These are phyloP conservation scores for Epiperipatus broadwayi DNA, from an alignment of 2,888 invertebrate genomes.

Conservation along the genomic window DNA sequence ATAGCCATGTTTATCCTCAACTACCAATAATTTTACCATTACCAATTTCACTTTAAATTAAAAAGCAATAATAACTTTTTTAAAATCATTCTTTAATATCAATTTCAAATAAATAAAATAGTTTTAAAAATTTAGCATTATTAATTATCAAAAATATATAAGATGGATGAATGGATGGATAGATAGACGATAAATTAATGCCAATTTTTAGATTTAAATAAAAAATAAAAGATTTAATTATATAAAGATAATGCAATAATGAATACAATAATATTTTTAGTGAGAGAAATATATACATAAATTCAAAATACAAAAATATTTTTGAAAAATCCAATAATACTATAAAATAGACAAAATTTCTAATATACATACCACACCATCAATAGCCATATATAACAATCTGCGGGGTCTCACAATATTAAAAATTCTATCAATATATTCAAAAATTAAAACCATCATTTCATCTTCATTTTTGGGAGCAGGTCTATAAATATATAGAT, in stretches of 20 bases:
- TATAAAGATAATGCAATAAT: slow-evolving; percentile 6
- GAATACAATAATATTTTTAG: neutral
- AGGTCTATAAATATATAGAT: slow-evolving; percentile 35
- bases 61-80: too few species aligned
- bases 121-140: too few species aligned
- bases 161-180: too few species aligned
- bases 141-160: too few species aligned
- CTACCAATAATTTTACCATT: too few species aligned
- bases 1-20: too few species aligned
- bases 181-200: slow-evolving; percentile 14
- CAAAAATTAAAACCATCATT: slow-evolving; percentile 99
- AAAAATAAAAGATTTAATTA: neutral
- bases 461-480: slow-evolving; percentile 96
- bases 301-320: neutral
- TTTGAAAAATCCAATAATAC: neutral
- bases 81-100: too few species aligned
- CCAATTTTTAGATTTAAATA: neutral
- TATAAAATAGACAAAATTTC: neutral
- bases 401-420: slow-evolving; percentile 77
- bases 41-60: too few species aligned
- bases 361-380: slow-evolving; percentile 58
- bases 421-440: slow-evolving; percentile 88
- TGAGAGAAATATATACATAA: too few species aligned
- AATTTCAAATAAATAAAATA: too few species aligned
- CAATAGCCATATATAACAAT: slow-evolving; percentile 95